Base-by-base conservation (phyloP, 2,888 invertebrate species). In the Metalampra italica region DNA sequence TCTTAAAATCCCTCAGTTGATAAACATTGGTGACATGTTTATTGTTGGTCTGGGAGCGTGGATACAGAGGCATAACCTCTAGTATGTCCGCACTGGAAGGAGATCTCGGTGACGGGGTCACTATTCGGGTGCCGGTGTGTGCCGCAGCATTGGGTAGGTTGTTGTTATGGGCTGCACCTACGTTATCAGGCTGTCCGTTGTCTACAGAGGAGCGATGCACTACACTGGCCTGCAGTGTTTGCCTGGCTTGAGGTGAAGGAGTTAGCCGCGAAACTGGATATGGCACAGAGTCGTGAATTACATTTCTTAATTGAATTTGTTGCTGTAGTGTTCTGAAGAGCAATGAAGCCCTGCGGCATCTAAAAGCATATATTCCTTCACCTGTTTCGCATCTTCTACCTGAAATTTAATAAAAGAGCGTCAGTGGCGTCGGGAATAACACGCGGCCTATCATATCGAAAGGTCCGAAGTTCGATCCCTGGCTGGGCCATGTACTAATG, bases 281-380 rank as follows among this genome's bases (percentile, higher is more conserved):
- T 60, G 86, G 56, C 51, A 79, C 69, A 55, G 89, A 62, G 53
- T 86, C 85, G 60, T 80, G 77, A 37, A 79, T 74, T 9, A 78
- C 76, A 74, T 91, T 91, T 57, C 92, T 88, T 44, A 93, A 91
- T 77, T 94, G 95, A 62, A 97, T 96, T 75, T 95, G 93, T 52
- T 94, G 93, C 80, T 97, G 97, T 46, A 98, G 92, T 65, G 95
- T 91, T 65, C 95, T 94, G 82, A 98, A 98, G 40, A 98, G 90
- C 53, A 94, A 91, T 66, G 97, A 95, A 8, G 98, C 98, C 74
- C 95, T 92, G 47, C 93, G 91, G 76, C 98, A 98, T 61, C 94
- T 94, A 80, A 98, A 98, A 14, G 96, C 97, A 84, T 97, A 98
- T 63, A 98, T 97, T 7, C 98, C 98, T 56, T 96, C 94, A 0